Evolutionary conservation across 2,888 invertebrate species (phyloP), one percentile per base, ranked within the genome.

Genomic region (Trissolcus brochymenae): DNA sequence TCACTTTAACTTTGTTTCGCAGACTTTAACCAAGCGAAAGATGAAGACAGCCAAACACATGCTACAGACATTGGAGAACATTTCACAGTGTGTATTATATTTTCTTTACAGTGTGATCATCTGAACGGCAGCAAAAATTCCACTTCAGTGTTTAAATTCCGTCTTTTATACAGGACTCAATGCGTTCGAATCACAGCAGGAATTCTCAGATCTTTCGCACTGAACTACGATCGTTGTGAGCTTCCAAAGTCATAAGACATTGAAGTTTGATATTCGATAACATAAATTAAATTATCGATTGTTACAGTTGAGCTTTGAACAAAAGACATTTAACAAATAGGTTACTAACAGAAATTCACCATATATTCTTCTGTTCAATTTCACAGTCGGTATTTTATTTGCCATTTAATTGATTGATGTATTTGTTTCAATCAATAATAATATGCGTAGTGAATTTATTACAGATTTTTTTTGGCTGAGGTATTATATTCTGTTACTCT

Each of bases 51-150:
- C 50, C 46, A 54, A 59, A 66, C 49, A 54, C 51, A 54, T 75
- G 14, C 51, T 54, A 75, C 40, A 25, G 54, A n/a, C 54, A 64
- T 50, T 57, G 41, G 43, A 25, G 59, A 54, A 41, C 64, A 53
- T 51, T 68, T 61, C 64, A 6, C 66, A 62, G 54, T 74, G 67
- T 59, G 67, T 46, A 74, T 74, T 68, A 67, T 68, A 75, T 75
- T 75, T 68, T 60, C 75, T 43, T 55, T 51, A 59, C 64, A 54
- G 60, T 70, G 70, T 29, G 75, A 75, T 75, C 55, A 55, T 68
- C 60, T 55, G 64, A 75, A 62, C 29, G 14, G 29, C 35, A 65
- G 54, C 43, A 54, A 54, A 64, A 75, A 68, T 68, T 70, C 75
- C 68, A 16, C 54, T 65, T 59, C 21, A 19, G 14, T 17, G 54